Evolutionary conservation across 2,888 invertebrate species (phyloP).

Genomic region (Podabrus alpinus): DNA sequence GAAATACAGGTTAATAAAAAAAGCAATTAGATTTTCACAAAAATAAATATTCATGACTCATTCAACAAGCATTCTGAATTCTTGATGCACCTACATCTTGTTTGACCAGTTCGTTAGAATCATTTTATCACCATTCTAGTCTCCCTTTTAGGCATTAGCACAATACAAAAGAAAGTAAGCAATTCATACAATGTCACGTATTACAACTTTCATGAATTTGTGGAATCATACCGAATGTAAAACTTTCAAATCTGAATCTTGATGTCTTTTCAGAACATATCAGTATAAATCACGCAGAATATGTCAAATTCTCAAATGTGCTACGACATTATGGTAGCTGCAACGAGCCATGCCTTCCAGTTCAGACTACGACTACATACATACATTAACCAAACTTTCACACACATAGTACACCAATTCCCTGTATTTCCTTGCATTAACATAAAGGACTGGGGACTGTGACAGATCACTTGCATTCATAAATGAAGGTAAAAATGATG

Average conservation of each 20-base stretch:
- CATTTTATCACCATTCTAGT: neutral
- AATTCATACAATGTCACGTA: neutral
- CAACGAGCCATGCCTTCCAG: neutral
- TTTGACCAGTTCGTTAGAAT: neutral
- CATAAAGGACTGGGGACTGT: too few relatives aligned
- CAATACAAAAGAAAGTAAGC: neutral
- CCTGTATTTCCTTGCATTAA: too few relatives aligned
- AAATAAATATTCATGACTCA: neutral
- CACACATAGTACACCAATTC: too few relatives aligned
- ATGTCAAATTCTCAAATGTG: neutral
- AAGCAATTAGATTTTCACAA: neutral
- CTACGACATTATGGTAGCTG: neutral
- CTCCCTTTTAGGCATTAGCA: neutral
- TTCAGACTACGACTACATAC: neutral
- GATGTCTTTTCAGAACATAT: too few relatives aligned
- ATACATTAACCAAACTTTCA: neutral
- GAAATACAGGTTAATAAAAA: neutral
- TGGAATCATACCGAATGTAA: too few relatives aligned
- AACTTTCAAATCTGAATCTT: too few relatives aligned
- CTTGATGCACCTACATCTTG: neutral
- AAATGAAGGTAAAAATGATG: neutral
- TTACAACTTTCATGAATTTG: too few relatives aligned
- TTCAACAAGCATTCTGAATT: neutral
- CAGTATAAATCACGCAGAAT: too few relatives aligned
- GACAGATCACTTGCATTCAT: neutral